Conservation (phyloP, 1,140 invertebrate genomes). For the Hycleus cichorii region DNA sequence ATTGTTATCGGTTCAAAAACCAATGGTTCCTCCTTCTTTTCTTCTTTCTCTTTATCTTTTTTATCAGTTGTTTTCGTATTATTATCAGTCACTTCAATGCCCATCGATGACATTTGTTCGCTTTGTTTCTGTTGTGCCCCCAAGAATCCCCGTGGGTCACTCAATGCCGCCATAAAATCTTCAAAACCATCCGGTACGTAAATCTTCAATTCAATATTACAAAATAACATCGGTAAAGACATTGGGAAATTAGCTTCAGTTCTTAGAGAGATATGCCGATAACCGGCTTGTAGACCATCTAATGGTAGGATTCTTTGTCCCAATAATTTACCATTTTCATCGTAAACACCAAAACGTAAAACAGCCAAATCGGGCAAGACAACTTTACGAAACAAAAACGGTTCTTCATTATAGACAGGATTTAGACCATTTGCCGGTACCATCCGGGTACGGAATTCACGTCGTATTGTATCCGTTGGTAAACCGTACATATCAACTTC, state of each 20-base stretch:
- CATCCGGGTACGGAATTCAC: constrained; percentile 93
- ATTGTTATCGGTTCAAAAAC: constrained; percentile 90
- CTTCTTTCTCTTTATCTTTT: constrained; percentile 57
- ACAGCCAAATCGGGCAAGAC: constrained; percentile 97
- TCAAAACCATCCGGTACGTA: constrained; percentile 99
- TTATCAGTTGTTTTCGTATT: constrained; percentile 28
- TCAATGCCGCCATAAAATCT: constrained; percentile 96
- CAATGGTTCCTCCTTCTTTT: constrained; percentile 62
- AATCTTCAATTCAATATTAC: constrained; percentile 98
- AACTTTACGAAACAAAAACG: constrained; percentile 96
- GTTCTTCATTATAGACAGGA: constrained; percentile 97
- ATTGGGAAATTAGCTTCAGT: constrained; percentile 99
- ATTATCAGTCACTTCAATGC: constrained; percentile 60
- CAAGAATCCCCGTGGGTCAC: constrained; percentile 89
- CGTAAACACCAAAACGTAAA: constrained; percentile 95
- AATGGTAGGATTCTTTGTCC: constrained; percentile 96
- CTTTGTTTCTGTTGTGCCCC: constrained; percentile 81
- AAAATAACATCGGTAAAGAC: constrained; percentile 97
- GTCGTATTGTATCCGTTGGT: constrained; percentile 96
- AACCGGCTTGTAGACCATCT: constrained; percentile 92
- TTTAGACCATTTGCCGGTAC: constrained; percentile 96
- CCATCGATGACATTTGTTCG: constrained; percentile 90
- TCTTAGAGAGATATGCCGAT: constrained; percentile 93
- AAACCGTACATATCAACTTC: constrained; percentile 99
- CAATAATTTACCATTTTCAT: constrained; percentile 72